Percentiles rank a stretch among this genome's conserved stretches.
Evolutionary conservation across 2,113 vertebrate species (phyloP).

Genomic region (Hyla sarda): DNA sequence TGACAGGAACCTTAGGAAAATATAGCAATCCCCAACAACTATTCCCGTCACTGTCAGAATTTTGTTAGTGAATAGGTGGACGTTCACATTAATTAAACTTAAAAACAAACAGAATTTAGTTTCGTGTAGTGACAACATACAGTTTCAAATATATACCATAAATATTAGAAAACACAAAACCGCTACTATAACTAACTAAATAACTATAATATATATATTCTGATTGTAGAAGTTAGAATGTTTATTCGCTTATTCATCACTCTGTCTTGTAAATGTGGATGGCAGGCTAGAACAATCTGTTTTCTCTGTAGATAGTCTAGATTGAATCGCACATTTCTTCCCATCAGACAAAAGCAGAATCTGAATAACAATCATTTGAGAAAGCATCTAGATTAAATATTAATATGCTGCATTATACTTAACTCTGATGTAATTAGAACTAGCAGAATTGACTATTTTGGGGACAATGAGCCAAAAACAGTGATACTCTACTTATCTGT

Average conservation of each 20-base stretch:
- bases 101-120: no score
- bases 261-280: slow-evolving; percentile 11
- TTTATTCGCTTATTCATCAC: not conserved
- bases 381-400: slow-evolving; percentile 44
- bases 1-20: no score
- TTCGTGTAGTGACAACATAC: no score
- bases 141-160: no score
- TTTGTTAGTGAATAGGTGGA: no score
- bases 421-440: slow-evolving; percentile 47
- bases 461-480: slow-evolving; percentile 48
- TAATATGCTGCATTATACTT: slow-evolving; percentile 45
- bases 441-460: slow-evolving; percentile 39
- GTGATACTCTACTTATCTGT: slow-evolving; percentile 48
- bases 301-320: slow-evolving; percentile 25
- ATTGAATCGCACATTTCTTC: slow-evolving; percentile 32
- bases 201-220: no score
- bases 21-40: no score
- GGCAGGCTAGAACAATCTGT: not conserved
- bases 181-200: no score
- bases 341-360: slow-evolving; percentile 42
- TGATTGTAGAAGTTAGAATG: not conserved
- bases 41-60: no score
- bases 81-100: no score
- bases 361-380: slow-evolving; percentile 43
- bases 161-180: no score